Evolutionary conservation across 1,140 invertebrate species (phyloP).

Genomic region (Drosophila sproati): DNA sequence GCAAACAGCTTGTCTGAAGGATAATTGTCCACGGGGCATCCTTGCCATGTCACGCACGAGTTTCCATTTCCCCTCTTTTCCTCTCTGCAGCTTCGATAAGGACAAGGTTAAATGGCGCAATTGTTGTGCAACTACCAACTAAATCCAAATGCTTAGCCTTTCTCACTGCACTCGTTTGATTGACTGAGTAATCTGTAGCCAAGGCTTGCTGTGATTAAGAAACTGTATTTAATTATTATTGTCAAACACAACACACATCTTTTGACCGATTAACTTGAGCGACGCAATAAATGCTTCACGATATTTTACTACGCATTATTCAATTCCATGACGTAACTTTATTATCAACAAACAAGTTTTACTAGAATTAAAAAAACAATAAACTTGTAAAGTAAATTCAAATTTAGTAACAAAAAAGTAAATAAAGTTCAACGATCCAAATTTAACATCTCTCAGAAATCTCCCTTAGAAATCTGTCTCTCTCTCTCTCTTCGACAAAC

Average conservation of each 20-base stretch:
- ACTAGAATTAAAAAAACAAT: too few species aligned
- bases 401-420: too few species aligned
- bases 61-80: not conserved
- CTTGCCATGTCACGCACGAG: constrained; percentile 45
- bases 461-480: not conserved
- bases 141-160: constrained; percentile 6
- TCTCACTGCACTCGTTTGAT: constrained; percentile 31
- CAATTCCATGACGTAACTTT: too few species aligned
- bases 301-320: too few species aligned
- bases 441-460: too few species aligned
- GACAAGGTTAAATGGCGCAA: constrained; percentile 48
- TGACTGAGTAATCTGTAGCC: constrained; percentile 21
- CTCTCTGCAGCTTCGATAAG: not conserved
- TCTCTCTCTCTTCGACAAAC: not conserved
- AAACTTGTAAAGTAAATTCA: too few species aligned
- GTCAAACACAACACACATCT: too few species aligned
- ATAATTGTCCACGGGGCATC: constrained; percentile 64
- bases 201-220: not conserved
- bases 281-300: too few species aligned
- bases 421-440: too few species aligned
- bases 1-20: constrained; percentile 45
- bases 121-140: not conserved
- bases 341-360: too few species aligned
- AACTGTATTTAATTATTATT: not conserved
- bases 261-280: too few species aligned